Conservation (phyloP, 2,888 invertebrate species). For the Sabatieria punctata region DNA sequence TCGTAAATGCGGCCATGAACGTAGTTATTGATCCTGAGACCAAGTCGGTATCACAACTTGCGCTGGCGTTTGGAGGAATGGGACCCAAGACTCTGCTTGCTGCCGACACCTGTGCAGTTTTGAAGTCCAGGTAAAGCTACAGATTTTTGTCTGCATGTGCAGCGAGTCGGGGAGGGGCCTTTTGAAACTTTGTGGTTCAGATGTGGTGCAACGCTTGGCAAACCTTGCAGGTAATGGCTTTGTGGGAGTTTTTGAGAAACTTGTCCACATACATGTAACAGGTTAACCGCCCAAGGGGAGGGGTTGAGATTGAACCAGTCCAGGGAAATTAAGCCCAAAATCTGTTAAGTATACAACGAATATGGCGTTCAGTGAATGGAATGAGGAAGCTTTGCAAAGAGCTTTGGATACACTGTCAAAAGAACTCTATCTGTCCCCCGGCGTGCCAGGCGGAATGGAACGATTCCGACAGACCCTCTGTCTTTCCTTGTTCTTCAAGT, state of each 20-base stretch:
- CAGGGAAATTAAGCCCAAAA: too few relatives aligned
- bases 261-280: not conserved
- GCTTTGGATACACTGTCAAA: constrained; percentile 47
- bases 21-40: constrained; percentile 43
- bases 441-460: constrained; percentile 69
- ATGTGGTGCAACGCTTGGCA: too few relatives aligned
- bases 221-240: too few relatives aligned
- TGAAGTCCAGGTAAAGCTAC: constrained; percentile 38
- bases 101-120: constrained; percentile 44
- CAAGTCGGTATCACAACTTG: constrained; percentile 44
- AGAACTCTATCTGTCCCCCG: constrained; percentile 56
- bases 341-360: too few relatives aligned
- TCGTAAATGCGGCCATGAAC: constrained; percentile 64
- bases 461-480: constrained; percentile 58
- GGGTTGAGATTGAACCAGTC: too few relatives aligned
- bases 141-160: too few relatives aligned
- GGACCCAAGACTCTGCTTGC: constrained; percentile 65
- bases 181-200: too few relatives aligned
- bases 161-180: too few relatives aligned
- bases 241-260: not conserved
- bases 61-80: constrained; percentile 79
- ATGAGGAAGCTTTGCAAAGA: constrained; percentile 44
- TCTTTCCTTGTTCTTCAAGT: constrained; percentile 43
- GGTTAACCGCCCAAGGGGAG: too few relatives aligned
- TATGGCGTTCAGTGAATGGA: constrained; percentile 45